phyloP scores from a whole-genome alignment of 1,140 invertebrate genomes.

The Drosophila tsacasi region DNA sequence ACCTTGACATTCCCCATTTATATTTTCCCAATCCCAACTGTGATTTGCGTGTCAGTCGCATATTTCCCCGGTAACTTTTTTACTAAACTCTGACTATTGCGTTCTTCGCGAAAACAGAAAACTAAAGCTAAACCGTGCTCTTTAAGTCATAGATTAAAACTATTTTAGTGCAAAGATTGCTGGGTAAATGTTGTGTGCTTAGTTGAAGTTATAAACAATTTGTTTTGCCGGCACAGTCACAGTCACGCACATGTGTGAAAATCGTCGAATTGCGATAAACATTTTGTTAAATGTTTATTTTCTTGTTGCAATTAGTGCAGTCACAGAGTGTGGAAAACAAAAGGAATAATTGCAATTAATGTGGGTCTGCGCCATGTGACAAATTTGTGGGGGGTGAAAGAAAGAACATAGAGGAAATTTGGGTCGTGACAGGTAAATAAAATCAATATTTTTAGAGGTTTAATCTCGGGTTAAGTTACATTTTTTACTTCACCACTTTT shows the following conservation, averaged over 20 bases:
- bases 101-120: conserved; percentile 20
- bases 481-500: neutral
- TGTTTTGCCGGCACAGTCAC: conserved; percentile 23
- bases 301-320: conserved; percentile 58
- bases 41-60: conserved; percentile 44
- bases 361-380: neutral
- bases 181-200: conserved; percentile 10
- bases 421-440: too few species aligned
- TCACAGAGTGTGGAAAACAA: conserved; percentile 49
- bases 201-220: conserved; percentile 25
- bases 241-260: conserved; percentile 33
- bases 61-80: conserved; percentile 18
- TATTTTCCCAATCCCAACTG: conserved; percentile 15
- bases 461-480: neutral
- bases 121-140: conserved; percentile 1
- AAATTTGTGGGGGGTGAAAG: neutral
- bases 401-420: neutral
- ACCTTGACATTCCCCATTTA: conserved; percentile 57
- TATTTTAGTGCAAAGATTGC: conserved; percentile 20
- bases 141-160: conserved; percentile 35
- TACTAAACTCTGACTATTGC: conserved; percentile 25
- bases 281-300: conserved; percentile 60
- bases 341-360: conserved; percentile 27
- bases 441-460: too few species aligned
- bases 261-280: conserved; percentile 53